Evolutionary conservation across 2,797 vertebrate species (phyloP).

Genomic region (Catharus ustulatus): DNA sequence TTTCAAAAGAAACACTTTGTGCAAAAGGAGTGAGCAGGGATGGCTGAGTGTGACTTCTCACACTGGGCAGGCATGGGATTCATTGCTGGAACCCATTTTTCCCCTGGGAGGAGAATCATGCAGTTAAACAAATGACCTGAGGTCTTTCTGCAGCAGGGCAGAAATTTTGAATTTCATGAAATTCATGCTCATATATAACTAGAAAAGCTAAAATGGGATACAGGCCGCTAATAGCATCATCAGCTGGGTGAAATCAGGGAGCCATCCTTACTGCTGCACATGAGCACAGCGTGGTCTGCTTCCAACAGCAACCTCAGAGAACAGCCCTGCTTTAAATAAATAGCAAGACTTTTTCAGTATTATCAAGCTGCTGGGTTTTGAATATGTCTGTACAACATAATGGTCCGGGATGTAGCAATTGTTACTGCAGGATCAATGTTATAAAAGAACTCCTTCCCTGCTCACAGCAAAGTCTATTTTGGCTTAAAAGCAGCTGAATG

Average conservation of each 20-base stretch:
- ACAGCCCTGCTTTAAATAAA: neutral
- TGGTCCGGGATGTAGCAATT: neutral
- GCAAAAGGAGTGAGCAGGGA: neutral
- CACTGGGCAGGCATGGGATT: fast-evolving
- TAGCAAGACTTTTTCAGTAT: neutral
- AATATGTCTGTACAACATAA: neutral
- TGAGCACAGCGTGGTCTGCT: neutral
- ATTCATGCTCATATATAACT: neutral
- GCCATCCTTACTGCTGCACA: neutral
- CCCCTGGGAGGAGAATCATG: neutral
- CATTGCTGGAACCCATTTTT: neutral
- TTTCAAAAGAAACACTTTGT: neutral
- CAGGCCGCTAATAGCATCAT: neutral
- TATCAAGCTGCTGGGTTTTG: neutral
- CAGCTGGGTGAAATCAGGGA: neutral
- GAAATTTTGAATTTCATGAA: neutral
- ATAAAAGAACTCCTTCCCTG: neutral
- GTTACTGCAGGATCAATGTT: neutral
- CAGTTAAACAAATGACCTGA: neutral
- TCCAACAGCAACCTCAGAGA: neutral
- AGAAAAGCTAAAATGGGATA: neutral
- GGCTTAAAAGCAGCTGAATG: neutral
- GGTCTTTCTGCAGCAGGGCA: neutral
- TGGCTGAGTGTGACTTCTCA: neutral
- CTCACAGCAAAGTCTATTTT: neutral